phyloP scores from a whole-genome alignment of 2,797 vertebrate species.

The Manis crassicaudata region DNA sequence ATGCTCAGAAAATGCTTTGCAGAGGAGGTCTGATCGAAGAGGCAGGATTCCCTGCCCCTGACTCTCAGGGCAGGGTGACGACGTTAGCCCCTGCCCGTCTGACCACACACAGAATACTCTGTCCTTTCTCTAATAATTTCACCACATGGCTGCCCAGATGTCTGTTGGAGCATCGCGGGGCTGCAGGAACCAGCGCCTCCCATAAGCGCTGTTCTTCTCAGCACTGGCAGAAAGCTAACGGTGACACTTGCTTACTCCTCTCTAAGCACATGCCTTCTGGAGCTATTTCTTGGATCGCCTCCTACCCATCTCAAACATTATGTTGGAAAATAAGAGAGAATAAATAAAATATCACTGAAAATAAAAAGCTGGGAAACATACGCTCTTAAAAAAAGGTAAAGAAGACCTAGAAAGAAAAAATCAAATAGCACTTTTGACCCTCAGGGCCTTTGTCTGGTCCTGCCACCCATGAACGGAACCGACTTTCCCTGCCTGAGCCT shows the following conservation, averaged over 20 bases:
- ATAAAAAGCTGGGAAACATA: neutral
- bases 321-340: slow-evolving; percentile 1
- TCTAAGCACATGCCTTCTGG: neutral
- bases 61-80: rapidly evolving
- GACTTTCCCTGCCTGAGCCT: rapidly evolving
- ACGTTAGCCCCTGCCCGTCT: neutral
- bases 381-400: neutral
- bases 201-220: rapidly evolving
- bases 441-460: neutral
- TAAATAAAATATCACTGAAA: neutral
- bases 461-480: rapidly evolving
- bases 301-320: neutral
- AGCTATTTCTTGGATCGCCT: neutral
- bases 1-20: neutral
- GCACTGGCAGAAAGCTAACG: neutral
- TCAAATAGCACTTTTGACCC: neutral
- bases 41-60: rapidly evolving
- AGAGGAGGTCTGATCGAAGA: neutral
- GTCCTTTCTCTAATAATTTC: too few species aligned
- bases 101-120: rapidly evolving
- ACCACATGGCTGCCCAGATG: rapidly evolving
- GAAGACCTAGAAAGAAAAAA: neutral
- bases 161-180: neutral
- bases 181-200: neutral
- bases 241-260: neutral